phyloP scores from a whole-genome alignment of 2,797 vertebrate species.

The Podarcis siculus region DNA sequence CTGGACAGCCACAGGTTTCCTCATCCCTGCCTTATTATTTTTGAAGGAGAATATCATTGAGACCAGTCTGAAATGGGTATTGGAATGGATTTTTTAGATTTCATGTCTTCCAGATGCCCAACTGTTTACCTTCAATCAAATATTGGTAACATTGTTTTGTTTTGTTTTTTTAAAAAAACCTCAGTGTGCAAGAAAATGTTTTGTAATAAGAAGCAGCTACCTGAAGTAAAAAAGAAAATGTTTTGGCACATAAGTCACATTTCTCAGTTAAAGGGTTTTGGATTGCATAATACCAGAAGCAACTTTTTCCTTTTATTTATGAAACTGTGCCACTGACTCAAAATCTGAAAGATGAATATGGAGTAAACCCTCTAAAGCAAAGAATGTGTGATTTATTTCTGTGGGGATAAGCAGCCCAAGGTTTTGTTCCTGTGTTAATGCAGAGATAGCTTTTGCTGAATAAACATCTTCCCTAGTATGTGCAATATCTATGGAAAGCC shows the following conservation, averaged over 20 bases:
- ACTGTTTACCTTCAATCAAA: background rate
- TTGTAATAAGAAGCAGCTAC: background rate
- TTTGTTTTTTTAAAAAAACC: background rate
- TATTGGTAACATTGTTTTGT: background rate
- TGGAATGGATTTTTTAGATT: background rate
- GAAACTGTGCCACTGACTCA: conserved; percentile 33
- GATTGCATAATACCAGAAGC: conserved; percentile 25
- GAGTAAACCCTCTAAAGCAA: background rate
- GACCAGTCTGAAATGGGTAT: background rate
- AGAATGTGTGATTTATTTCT: conserved; percentile 14
- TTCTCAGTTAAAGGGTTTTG: conserved; percentile 25
- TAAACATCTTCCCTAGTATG: conserved; percentile 8
- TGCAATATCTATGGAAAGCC: conserved; percentile 17
- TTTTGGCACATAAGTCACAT: conserved; percentile 19
- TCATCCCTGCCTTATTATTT: background rate
- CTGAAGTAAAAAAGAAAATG: conserved; percentile 1
- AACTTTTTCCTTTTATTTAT: conserved; percentile 34
- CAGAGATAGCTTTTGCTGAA: conserved; percentile 22
- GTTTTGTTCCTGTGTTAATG: conserved; percentile 23
- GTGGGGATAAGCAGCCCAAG: conserved; percentile 18
- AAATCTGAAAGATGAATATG: conserved; percentile 30
- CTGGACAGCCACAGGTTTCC: background rate
- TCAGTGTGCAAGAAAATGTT: background rate
- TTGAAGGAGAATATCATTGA: background rate
- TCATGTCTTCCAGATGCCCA: background rate